Evolutionary conservation across 1,140 invertebrate genomes (phyloP), one percentile per base, ranked within the genome.

Genomic region (Zaprionus lachaisei): DNA sequence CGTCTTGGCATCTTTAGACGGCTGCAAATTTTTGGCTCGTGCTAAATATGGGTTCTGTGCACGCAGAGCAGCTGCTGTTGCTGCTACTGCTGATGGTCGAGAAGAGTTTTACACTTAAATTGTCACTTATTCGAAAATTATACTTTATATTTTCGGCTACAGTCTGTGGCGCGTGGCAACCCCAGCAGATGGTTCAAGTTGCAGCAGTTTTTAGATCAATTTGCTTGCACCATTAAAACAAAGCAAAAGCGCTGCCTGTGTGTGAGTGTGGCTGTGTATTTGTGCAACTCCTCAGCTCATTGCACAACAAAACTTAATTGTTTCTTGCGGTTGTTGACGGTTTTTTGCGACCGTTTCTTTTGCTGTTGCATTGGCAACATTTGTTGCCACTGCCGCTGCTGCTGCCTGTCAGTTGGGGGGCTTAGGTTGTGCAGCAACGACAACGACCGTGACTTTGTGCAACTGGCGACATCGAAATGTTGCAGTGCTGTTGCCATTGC

Each of bases 101-200:
- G 47, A 69, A 89, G 78, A 89, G 66, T 65, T 89, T 81, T 71
- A 79, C 84, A 79, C 80, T 90, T 90, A 89, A 81, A 87, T 87
- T 89, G 84, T 89, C 85, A 77, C 78, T 89, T 89, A 79, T 81
- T 77, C 76, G 80, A 77, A 80, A 77, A 80, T 75, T 87, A 65
- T 71, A 55, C 57, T 64, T 66, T 58, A 54, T 47, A 31, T 37
- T 56, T n/a, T 49, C n/a, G 54, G 58, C 62, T 68, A 83, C 64
- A 24, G 4, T 24, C 34, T 76, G 22, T 61, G 55, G 60, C 73
- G 62, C 68, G 73, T 65, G 73, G 41, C 26, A 26, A 37, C 60
- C 54, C 51, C 75, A 79, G 71, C 67, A 58, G 67, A 44, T 62
- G 60, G 31, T 63, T 51, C n/a, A 38, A 70, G 20, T 60, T 60